These are phyloP conservation scores for Helicoverpa assulta DNA, from an alignment of 2,888 invertebrate species.

Conservation along the genomic window DNA sequence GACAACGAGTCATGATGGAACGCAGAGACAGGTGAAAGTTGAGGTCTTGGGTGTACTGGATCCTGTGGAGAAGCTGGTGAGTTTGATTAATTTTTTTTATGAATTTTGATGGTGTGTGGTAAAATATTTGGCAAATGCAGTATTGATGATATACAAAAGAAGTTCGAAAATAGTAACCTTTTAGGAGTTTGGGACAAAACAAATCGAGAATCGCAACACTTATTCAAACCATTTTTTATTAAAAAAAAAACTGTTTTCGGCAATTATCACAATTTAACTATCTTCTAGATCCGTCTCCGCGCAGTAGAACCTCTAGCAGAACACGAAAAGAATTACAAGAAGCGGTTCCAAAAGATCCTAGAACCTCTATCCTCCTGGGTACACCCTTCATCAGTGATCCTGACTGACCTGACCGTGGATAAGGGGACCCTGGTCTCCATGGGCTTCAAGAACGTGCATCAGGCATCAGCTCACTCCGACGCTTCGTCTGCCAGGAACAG, in stretches of 20 bases:
- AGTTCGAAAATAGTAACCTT: no score
- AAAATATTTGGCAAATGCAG: no score
- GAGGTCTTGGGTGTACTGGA: conserved; percentile 96
- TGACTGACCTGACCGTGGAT: conserved; percentile 96
- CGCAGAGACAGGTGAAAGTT: conserved; percentile 95
- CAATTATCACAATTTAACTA: not conserved
- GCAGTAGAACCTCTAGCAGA: conserved; percentile 96
- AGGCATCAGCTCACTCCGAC: conserved; percentile 89
- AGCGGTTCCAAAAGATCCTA: conserved; percentile 95
- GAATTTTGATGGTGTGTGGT: no score
- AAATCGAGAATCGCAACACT: no score
- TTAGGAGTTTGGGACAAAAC: no score
- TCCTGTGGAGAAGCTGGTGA: conserved; percentile 92
- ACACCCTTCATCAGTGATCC: conserved; percentile 93
- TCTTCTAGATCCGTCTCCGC: conserved; percentile 91
- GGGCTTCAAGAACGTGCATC: conserved; percentile 94
- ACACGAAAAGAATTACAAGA: conserved; percentile 94
- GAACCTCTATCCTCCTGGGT: conserved; percentile 95
- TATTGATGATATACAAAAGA: no score
- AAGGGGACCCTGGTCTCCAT: conserved; percentile 93
- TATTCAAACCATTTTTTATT: no score
- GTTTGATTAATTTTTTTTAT: not conserved
- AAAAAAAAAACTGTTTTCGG: no score
- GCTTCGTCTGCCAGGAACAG: conserved; percentile 89
- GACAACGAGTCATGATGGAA: conserved; percentile 95